Conservation (phyloP, 1,140 invertebrate species). For the Aphelinus certus region DNA sequence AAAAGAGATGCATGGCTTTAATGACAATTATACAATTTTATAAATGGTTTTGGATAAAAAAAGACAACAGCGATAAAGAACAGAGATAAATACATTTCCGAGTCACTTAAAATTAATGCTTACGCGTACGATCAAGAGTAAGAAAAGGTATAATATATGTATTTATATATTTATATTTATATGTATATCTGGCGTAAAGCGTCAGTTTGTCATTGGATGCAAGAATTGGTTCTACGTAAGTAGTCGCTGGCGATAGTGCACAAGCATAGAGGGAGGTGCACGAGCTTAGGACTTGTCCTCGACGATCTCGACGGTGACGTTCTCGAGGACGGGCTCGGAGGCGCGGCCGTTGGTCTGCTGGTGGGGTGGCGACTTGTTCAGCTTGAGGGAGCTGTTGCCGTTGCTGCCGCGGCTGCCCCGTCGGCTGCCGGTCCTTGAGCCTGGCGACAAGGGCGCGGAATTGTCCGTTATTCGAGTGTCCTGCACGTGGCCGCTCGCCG, state of each 20-base stretch:
- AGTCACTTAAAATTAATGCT: not conserved
- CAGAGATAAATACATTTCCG: not conserved
- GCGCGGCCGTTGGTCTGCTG: slow-evolving; percentile 47
- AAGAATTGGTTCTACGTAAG: not conserved
- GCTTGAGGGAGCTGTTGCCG: slow-evolving; percentile 66
- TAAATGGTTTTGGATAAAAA: no score
- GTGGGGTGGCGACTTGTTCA: slow-evolving; percentile 62
- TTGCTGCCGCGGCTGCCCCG: slow-evolving; percentile 75
- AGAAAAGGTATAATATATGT: slow-evolving; percentile 17
- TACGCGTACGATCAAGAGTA: slow-evolving; percentile 26
- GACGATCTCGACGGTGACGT: slow-evolving; percentile 70
- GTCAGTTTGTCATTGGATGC: slow-evolving; percentile 20
- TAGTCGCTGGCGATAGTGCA: not conserved
- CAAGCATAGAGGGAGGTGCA: not conserved
- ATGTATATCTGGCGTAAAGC: slow-evolving; percentile 14
- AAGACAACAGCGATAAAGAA: no score
- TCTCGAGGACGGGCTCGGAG: slow-evolving; percentile 65
- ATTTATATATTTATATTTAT: no score
- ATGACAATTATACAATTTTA: no score
- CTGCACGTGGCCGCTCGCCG: slow-evolving; percentile 46
- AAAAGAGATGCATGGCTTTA: no score
- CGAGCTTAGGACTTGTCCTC: slow-evolving; percentile 59
- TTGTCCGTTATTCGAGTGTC: slow-evolving; percentile 55
- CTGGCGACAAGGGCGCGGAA: slow-evolving; percentile 66
- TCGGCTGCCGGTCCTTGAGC: slow-evolving; percentile 73